Base-by-base conservation (phyloP, 2,888 invertebrate genomes). In the Ypsolopha scabrella region DNA sequence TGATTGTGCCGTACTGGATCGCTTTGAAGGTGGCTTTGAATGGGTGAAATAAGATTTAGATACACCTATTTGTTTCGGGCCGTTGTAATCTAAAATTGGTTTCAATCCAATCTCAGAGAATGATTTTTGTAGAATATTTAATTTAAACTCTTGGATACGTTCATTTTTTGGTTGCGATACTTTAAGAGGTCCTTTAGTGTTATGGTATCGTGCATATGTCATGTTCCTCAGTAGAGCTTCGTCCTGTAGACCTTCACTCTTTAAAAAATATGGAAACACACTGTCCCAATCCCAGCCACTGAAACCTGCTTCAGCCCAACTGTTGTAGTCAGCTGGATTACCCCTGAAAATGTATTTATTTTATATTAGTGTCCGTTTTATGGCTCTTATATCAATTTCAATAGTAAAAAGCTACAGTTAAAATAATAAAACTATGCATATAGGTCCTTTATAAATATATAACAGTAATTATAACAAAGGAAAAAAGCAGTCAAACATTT, bases 41-140 rank as follows among this genome's bases (percentile, higher is more conserved):
- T 37, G 14, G n/a, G 37, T 48, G 37, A 34, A 48, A 24, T 8
- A 38, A 37, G 2, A 14, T 37, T 37, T 38, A 6, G 37, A 36
- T 33, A 52, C 48, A 9, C 52, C 52, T 7, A 52, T 13, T 14
- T 52, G 52, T 7, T 48, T 39, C 7, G 48, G 48, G 7, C 52
- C 52, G 46, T 48, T 52, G 7, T 48, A 48, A 38, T 48, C 48
- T 1, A 10, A 6, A 33, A n/a, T 38, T 6, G 4, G 10, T 39
- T 39, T 24, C 6, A 48, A 10, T 24, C 33, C 48, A 6, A 48
- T 48, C 10, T 48, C 48, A 10, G 36, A 36, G 2, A 48, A 9
- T 1, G 38, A 8, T 48, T 38, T 7, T 14, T 14, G 11, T 7
- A 39, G 7, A 6, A 9, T 33, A 2, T 39, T 10, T 9, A 24